A percentile compares a stretch with the other conserved stretches of the same genome.
These are phyloP conservation scores for Chaetodon auriga DNA, from an alignment of 2,113 vertebrate species.

Conservation along the genomic window DNA sequence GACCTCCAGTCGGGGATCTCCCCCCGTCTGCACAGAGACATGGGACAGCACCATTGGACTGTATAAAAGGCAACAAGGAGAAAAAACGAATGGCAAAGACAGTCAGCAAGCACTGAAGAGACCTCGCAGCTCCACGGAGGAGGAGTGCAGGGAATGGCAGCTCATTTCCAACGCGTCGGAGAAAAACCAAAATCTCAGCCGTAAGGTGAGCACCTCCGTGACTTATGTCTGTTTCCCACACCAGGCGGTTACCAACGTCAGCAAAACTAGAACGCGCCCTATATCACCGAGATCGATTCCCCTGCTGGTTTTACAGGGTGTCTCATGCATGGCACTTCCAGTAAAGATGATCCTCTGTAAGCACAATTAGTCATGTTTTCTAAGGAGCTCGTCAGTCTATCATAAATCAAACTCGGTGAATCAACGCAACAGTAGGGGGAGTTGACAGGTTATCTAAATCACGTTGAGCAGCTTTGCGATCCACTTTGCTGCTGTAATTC, in stretches of 20 bases:
- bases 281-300: conserved; percentile 50
- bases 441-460: not conserved
- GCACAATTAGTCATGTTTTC: conserved; percentile 42
- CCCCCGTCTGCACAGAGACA: conserved; percentile 57
- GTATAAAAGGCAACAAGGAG: conserved; percentile 64
- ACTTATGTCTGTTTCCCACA: conserved; percentile 6
- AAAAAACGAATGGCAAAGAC: conserved; percentile 60
- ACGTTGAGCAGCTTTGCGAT: conserved; percentile 26
- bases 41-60: conserved; percentile 57
- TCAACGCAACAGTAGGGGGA: not conserved
- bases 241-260: conserved; percentile 39
- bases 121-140: conserved; percentile 55
- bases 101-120: conserved; percentile 78
- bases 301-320: conserved; percentile 21
- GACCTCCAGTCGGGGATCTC: conserved; percentile 63
- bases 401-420: conserved; percentile 5
- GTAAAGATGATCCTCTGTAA: conserved; percentile 35
- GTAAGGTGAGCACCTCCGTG: conserved; percentile 79
- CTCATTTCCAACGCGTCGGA: conserved; percentile 65
- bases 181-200: conserved; percentile 75
- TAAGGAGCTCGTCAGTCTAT: conserved; percentile 6
- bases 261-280: conserved; percentile 46
- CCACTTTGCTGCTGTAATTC: too few relatives aligned
- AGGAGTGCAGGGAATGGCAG: conserved; percentile 66
- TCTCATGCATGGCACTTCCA: conserved; percentile 45